Base-by-base conservation (phyloP, 2,797 vertebrate species). In the Premnoplex brunnescens region DNA sequence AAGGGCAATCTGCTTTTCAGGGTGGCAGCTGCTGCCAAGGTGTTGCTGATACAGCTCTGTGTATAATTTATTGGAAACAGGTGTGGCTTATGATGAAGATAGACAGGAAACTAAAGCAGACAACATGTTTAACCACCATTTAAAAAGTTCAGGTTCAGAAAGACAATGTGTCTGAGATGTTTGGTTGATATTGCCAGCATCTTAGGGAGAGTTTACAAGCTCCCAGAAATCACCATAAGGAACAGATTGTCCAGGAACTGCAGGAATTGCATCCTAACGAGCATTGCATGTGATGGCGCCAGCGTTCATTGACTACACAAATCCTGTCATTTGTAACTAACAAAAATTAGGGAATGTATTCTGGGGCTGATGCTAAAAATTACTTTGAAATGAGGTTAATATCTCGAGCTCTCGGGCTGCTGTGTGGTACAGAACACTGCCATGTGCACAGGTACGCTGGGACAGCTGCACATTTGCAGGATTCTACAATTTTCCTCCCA, bases 31-130 rank as follows among this genome's bases (percentile, higher is more conserved):
- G 97, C 96, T 97, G 96, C 97, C 97, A 97, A 98, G 97, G 98
- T 98, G 98, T 97, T 98, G 97, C 98, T 98, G 97, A 98, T 98
- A 97, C 97, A 97, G 97, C 89, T 89, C 95, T 83, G 93, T 58
- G 32, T 93, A 96, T 97, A 98, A 98, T 98, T 98, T 98, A 98
- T 98, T 98, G 96, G 97, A 98, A 98, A 97, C 98, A 98, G 98
- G 98, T 98, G 98, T 95, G 97, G 88, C 81, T 95, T 87, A 96
- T 97, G 97, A 98, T 98, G 97, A 98, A 98, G 97, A 98, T 97
- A 97, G 97, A 97, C 97, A 97, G 97, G 97, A 98, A 98, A 97
- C 97, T 96, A 96, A 97, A 97, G 97, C 97, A 98, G 98, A 98
- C 97, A 97, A 97, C 97, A 94, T 97, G 95, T 98, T 98, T 97